Base-by-base conservation (phyloP, 1,140 invertebrate genomes). In the Pachyrhynchus sulphureomaculatus region DNA sequence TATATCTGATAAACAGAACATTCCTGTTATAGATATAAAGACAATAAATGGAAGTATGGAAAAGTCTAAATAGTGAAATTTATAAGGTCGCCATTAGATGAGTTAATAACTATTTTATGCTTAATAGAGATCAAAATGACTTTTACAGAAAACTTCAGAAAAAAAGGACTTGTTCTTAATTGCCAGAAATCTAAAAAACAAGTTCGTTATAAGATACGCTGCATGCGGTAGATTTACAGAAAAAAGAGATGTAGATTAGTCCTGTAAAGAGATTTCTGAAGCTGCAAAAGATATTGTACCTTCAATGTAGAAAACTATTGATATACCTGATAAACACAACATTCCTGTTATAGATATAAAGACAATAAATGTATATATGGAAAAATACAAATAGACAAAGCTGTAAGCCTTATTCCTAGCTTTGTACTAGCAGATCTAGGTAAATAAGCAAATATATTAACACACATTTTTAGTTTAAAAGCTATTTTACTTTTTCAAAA, bases 371-470 rank as follows among this genome's bases (percentile, higher is more conserved):
- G 51, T 48, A 20, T 57, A 63, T 44, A 72, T 58, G 65, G 79
- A 81, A 67, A 80, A 80, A 68, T 77, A 77, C 4, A 80, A 81
- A 62, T 81, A 74, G 69, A 37, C 52, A 17, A 29, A 41, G 13
- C 18, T 34, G 20, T 39, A 5, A 92, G 92, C 17, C 70, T 89
- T 0, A 88, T 94, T 69, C 91, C 92, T 0, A 92, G 89, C 59
- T 88, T 85, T 65, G 84, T 95, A 0, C 85, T 92, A 15, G 91
- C 88, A 2, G 96, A 91, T 47, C 76, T 97, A 17, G 96, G 96
- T 62, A 53, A 62, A 5, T 17, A 33, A 20, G 15, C 20, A n/a
- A 47, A 10, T n/a, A n/a, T n/a, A n/a, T n/a, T n/a, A n/a, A n/a
- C n/a, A n/a, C n/a, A n/a, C n/a, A n/a, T n/a, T n/a, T n/a, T n/a